A percentile compares a stretch with the other conserved stretches of the same genome.
Conservation (phyloP, 2,888 invertebrate species). For the Colostygia pectinataria region DNA sequence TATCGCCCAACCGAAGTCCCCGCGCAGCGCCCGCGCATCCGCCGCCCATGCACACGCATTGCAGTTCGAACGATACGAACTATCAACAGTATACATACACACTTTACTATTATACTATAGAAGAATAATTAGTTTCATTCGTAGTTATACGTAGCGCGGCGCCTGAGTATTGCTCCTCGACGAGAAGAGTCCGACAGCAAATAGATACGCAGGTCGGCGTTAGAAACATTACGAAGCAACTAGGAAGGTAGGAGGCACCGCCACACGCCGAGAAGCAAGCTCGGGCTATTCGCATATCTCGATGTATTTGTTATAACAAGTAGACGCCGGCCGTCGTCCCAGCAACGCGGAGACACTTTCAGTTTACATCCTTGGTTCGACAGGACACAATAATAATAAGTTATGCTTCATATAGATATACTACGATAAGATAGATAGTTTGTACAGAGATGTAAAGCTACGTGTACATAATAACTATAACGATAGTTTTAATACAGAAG, state of each 20-base stretch:
- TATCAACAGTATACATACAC: constrained; percentile 75
- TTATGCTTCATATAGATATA: constrained; percentile 71
- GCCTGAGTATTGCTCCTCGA: constrained; percentile 46
- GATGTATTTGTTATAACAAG: constrained; percentile 82
- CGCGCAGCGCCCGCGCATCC: constrained; percentile 62
- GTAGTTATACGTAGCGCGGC: constrained; percentile 79
- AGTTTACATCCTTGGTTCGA: constrained; percentile 75
- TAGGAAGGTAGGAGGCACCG: not conserved
- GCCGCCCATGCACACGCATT: constrained; percentile 55
- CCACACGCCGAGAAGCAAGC: constrained; percentile 38
- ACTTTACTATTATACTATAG: constrained; percentile 80
- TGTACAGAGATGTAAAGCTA: constrained; percentile 78
- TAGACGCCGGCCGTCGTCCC: constrained; percentile 72
- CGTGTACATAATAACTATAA: constrained; percentile 69
- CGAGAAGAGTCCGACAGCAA: not conserved
- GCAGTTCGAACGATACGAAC: constrained; percentile 65
- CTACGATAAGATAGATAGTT: constrained; percentile 73
- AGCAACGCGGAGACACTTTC: constrained; percentile 63
- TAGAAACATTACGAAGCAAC: constrained; percentile 11
- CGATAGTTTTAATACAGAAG: constrained; percentile 79
- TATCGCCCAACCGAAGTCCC: constrained; percentile 86
- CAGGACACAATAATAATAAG: constrained; percentile 55
- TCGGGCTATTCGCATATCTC: constrained; percentile 58
- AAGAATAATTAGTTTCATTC: constrained; percentile 82
- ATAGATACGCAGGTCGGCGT: not conserved